Evolutionary conservation across 64 coral and sea anemone species (phyloP).

Genomic region (Montipora efflorescens): DNA sequence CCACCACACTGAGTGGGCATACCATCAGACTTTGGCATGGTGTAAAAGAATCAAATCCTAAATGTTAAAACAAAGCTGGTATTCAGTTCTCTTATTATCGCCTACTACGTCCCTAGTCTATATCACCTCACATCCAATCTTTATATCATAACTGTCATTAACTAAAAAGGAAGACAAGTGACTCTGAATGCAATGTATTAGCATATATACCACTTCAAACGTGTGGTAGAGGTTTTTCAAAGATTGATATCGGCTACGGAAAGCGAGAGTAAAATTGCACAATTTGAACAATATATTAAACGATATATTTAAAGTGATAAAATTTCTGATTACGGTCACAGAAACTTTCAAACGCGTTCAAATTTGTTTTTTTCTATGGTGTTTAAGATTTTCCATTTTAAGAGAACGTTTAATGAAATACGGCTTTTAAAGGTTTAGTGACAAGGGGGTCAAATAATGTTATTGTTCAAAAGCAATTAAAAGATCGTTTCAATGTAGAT

Average conservation of each 20-base stretch:
- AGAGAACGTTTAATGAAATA: conserved; percentile 3
- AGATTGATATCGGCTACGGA: conserved; percentile 1
- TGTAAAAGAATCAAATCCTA: neutral
- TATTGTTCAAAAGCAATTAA: conserved; percentile 34
- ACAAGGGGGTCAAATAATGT: conserved; percentile 43
- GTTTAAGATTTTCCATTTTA: neutral
- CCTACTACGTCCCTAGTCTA: neutral
- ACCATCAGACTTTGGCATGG: neutral
- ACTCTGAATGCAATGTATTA: conserved; percentile 26
- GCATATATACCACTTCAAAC: conserved; percentile 46
- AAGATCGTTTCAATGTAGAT: neutral
- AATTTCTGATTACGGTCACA: neutral
- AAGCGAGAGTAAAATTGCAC: conserved; percentile 4
- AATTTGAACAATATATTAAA: conserved; percentile 56
- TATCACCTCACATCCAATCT: conserved; percentile 10
- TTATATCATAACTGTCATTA: conserved; percentile 32
- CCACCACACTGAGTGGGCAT: neutral
- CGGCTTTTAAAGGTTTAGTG: conserved; percentile 43
- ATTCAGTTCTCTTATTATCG: neutral
- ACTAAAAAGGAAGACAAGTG: conserved; percentile 29
- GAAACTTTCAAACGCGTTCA: neutral
- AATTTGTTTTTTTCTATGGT: neutral
- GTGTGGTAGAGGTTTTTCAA: conserved; percentile 40
- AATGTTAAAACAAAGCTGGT: conserved; percentile 5
- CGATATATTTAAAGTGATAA: conserved; percentile 25